Conservation (phyloP, 1,140 invertebrate genomes). For the Physella acuta region DNA sequence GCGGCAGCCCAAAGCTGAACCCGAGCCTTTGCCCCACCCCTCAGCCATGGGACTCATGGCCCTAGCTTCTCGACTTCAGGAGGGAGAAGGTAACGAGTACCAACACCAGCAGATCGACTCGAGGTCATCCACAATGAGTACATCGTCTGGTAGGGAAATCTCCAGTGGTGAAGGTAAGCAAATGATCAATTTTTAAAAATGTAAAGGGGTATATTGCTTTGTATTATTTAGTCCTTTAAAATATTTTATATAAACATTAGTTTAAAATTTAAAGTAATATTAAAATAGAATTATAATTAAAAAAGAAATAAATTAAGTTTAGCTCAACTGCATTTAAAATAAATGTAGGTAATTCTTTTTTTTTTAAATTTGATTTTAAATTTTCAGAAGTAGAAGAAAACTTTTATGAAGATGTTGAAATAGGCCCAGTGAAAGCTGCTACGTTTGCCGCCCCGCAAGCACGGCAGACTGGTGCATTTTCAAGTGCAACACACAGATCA, state of each 20-base stretch:
- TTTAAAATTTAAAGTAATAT: not conserved
- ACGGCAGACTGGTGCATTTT: not conserved
- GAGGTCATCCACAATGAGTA: not conserved
- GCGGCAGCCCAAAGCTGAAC: conserved; percentile 17
- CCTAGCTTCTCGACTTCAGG: not conserved
- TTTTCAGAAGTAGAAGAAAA: conserved; percentile 9
- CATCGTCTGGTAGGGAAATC: not conserved
- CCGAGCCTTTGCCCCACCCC: conserved; percentile 18
- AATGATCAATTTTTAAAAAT: no score
- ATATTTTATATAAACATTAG: no score
- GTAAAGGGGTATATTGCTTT: no score
- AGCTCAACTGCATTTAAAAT: not conserved
- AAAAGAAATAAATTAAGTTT: not conserved
- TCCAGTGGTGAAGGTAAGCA: conserved; percentile 2
- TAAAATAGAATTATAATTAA: not conserved
- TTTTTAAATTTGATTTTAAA: not conserved
- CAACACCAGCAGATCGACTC: no score
- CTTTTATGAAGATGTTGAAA: conserved; percentile 23
- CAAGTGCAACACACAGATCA: not conserved
- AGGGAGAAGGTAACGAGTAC: not conserved
- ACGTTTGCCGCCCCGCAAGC: not conserved
- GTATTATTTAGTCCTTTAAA: no score
- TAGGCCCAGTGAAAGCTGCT: not conserved
- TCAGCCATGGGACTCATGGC: conserved; percentile 18
- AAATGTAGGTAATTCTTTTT: not conserved